These are phyloP conservation scores for Neostethus bicornis DNA, from an alignment of 2,797 vertebrate genomes.

Conservation along the genomic window DNA sequence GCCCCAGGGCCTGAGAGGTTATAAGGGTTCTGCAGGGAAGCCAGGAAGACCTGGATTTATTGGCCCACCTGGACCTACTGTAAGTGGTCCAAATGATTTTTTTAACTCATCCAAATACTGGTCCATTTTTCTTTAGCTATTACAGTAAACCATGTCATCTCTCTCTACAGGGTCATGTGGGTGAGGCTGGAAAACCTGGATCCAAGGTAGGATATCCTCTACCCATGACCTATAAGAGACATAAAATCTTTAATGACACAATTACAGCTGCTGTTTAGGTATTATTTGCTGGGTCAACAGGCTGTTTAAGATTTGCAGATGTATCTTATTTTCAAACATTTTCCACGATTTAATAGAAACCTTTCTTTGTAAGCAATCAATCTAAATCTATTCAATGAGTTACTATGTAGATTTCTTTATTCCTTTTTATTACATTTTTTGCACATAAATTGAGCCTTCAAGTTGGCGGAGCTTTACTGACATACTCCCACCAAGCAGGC, in stretches of 20 bases:
- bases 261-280: conserved; percentile 12
- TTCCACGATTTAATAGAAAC: conserved; percentile 24
- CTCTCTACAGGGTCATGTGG: conserved; percentile 79
- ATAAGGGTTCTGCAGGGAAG: conserved; percentile 81
- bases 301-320: conserved; percentile 15
- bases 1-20: conserved; percentile 77
- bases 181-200: conserved; percentile 73
- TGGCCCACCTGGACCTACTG: conserved; percentile 77
- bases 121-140: conserved; percentile 57
- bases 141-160: conserved; percentile 61
- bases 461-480: background rate
- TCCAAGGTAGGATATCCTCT: conserved; percentile 73
- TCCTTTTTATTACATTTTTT: conserved; percentile 4
- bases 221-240: conserved; percentile 28
- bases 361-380: conserved; percentile 15
- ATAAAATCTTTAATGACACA: conserved; percentile 29
- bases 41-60: conserved; percentile 85
- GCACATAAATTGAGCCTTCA: conserved; percentile 9
- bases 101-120: conserved; percentile 48
- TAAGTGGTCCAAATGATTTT: conserved; percentile 69
- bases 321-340: conserved; percentile 16
- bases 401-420: conserved; percentile 4
- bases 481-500: conserved; percentile 1
- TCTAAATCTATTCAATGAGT: conserved; percentile 5
- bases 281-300: conserved; percentile 17